A percentile compares a stretch with the other conserved stretches of the same genome.
phyloP scores from a whole-genome alignment of 1,140 invertebrate species.

The Psilanteris sp. region DNA sequence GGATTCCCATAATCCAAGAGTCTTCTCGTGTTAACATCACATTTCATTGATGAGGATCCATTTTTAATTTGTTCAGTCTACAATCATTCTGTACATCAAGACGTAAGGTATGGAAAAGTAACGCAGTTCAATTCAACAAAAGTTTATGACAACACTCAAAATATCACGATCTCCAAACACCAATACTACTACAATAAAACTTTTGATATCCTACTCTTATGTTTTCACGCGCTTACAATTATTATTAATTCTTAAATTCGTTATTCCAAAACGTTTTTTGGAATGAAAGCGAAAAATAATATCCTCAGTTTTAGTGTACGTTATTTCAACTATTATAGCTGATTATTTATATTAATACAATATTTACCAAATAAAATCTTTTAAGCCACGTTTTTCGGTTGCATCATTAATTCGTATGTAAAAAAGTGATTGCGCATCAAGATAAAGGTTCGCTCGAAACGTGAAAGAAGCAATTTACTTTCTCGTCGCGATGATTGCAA shows the following conservation, averaged over 20 bases:
- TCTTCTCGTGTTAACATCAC: constrained; percentile 35
- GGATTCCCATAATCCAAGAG: neutral
- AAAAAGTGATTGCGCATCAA: constrained; percentile 34
- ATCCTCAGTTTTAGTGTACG: constrained; percentile 49
- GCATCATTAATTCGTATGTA: constrained; percentile 49
- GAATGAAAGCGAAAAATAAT: constrained; percentile 13
- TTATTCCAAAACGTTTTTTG: constrained; percentile 19
- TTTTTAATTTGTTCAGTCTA: constrained; percentile 57
- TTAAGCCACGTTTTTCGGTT: constrained; percentile 39
- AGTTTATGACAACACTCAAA: constrained; percentile 41
- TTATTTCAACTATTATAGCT: constrained; percentile 28
- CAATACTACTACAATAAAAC: constrained; percentile 57
- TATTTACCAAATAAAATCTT: constrained; percentile 24
- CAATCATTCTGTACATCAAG: constrained; percentile 60
- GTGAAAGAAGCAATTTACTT: neutral
- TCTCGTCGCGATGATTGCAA: constrained; percentile 1
- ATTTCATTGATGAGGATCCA: constrained; percentile 53
- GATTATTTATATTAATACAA: constrained; percentile 11
- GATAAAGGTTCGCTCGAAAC: neutral
- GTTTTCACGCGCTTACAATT: constrained; percentile 26
- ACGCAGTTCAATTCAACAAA: constrained; percentile 25
- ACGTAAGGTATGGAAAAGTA: constrained; percentile 38
- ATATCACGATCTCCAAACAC: constrained; percentile 54
- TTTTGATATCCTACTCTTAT: constrained; percentile 49
- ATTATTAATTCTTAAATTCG: constrained; percentile 30